Evolutionary conservation across 2,113 vertebrate species (phyloP), one percentile per base, ranked within the genome.

Genomic region (Orycteropus afer): DNA sequence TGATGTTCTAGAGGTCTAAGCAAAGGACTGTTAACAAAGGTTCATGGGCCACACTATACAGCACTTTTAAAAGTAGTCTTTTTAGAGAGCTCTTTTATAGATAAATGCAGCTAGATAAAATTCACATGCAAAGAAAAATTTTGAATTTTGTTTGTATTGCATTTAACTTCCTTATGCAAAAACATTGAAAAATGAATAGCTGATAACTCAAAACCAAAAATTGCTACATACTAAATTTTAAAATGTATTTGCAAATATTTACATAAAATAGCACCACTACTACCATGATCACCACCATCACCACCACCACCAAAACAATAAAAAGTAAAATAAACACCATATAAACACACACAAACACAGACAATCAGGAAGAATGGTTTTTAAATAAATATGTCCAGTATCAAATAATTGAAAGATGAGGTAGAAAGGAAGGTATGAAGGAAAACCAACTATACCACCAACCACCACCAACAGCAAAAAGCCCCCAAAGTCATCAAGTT

Each of bases 111-210:
- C 57, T 96, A 67, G 55, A 89, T 94, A 61, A 18, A 45, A 95
- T 86, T 89, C 55, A 86, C 88, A 94, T 88, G 79, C 45, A 86
- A 78, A 63, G 53, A 92, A 45, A 91, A 84, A 76, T 74, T 94
- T 47, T 89, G 78, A 87, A 77, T 79, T 94, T 59, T 91, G 81
- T 93, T 96, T 86, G 90, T 87, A 93, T 83, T 92, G 59, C 51
- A 84, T 79, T 93, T 91, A 51, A 96, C 63, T 84, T 94, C 95
- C 94, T 91, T 94, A 94, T 86, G 53, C 63, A 94, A 94, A 95
- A 93, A 93, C 37, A 77, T 37, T 53, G 59, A 69, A 95, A 61
- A 95, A 90, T 49, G 89, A 20, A 71, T 57, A 93, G 45, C 42
- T 95, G 79, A 77, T 53, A 73, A 93, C 37, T 77, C 51, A 71